Conservation (phyloP, 2,113 vertebrate genomes). For the Empidonax alnorum region DNA sequence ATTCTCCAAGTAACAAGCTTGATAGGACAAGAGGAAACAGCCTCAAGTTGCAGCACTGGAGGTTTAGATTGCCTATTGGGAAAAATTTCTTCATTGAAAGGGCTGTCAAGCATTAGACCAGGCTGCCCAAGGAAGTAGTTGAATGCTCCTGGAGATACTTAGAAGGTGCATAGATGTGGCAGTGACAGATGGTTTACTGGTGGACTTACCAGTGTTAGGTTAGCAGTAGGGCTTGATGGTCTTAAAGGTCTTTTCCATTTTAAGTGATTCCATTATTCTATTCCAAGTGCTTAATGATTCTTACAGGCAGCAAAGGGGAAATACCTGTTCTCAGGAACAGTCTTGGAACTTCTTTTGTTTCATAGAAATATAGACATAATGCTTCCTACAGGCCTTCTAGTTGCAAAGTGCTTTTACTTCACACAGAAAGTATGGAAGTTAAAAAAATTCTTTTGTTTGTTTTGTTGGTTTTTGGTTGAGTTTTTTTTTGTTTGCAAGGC, state of each 20-base stretch:
- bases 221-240: background rate
- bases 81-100: background rate
- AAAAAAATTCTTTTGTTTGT: background rate
- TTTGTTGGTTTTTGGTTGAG: background rate
- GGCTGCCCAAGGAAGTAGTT: background rate
- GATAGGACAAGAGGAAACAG: background rate
- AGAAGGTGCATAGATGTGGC: background rate
- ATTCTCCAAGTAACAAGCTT: background rate
- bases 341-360: background rate
- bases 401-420: background rate
- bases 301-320: background rate
- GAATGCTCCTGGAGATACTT: background rate
- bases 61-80: background rate
- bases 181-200: background rate
- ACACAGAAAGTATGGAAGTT: background rate
- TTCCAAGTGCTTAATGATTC: background rate
- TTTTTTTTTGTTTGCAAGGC: background rate
- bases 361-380: background rate
- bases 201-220: background rate
- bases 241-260: background rate
- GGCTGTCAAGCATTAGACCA: background rate
- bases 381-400: background rate
- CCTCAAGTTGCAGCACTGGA: fast-evolving
- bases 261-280: background rate
- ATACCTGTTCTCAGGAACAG: background rate